phyloP scores from a whole-genome alignment of 1,140 invertebrate genomes.

The Drosophila cardini region DNA sequence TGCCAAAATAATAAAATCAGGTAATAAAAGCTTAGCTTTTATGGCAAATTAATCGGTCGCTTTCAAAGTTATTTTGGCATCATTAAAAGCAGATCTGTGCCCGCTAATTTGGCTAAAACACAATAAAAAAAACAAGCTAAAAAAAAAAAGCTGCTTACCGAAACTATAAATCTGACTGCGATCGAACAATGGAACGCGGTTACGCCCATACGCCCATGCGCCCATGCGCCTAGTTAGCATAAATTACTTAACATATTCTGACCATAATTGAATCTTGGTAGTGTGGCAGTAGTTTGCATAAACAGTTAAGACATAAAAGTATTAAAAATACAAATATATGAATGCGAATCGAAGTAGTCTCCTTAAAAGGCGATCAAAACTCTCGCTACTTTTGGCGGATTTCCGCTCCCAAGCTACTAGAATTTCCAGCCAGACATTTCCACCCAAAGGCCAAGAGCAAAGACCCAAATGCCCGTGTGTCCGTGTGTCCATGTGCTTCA shows the following conservation, averaged over 20 bases:
- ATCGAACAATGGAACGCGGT: constrained; percentile 31
- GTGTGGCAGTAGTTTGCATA: constrained; percentile 28
- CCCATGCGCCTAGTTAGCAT: constrained; percentile 40
- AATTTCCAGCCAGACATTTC: constrained; percentile 51
- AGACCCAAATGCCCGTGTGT: constrained; percentile 10
- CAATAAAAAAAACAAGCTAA: no score
- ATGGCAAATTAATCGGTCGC: constrained; percentile 63
- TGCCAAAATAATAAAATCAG: constrained; percentile 20
- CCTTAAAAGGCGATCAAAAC: constrained; percentile 31
- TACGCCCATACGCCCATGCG: constrained; percentile 20
- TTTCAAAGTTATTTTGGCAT: constrained; percentile 51
- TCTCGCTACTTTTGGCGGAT: constrained; percentile 55
- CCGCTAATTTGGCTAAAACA: constrained; percentile 52
- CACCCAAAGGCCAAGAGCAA: constrained; percentile 9
- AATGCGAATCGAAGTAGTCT: constrained; percentile 8
- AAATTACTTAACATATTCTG: constrained; percentile 47
- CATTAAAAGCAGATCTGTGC: constrained; percentile 68
- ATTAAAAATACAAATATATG: neutral
- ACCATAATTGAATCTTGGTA: constrained; percentile 40
- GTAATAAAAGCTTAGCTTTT: constrained; percentile 55
- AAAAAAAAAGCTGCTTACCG: constrained; percentile 24
- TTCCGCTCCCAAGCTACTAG: constrained; percentile 77
- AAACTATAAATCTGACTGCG: constrained; percentile 19
- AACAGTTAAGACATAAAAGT: neutral
- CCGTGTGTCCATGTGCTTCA: constrained; percentile 25